Conservation (phyloP, 2,888 invertebrate species). For the Bimastos eiseni region DNA sequence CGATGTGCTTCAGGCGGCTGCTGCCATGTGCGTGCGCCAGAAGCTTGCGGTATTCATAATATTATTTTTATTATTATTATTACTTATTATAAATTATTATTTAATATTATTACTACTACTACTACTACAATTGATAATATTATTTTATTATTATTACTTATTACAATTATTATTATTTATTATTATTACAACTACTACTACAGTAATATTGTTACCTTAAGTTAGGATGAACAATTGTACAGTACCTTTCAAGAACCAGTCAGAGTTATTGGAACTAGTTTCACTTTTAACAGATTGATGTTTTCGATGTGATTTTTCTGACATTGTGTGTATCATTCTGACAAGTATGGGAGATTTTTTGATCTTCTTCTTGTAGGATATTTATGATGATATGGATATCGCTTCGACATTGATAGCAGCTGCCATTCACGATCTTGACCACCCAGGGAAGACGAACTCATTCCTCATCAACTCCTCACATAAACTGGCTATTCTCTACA, state of each 20-base stretch:
- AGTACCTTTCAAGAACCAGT: too few relatives aligned
- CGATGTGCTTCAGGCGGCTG: conserved; percentile 89
- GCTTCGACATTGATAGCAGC: conserved; percentile 89
- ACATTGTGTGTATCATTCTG: not conserved
- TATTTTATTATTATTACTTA: too few relatives aligned
- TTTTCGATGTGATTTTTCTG: not conserved
- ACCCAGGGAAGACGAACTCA: conserved; percentile 87
- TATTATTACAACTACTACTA: too few relatives aligned
- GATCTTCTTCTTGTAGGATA: conserved; percentile 53
- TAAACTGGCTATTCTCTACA: conserved; percentile 88
- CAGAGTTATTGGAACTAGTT: too few relatives aligned
- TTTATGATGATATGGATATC: conserved; percentile 85
- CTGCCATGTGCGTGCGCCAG: conserved; percentile 85
- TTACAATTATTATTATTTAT: too few relatives aligned
- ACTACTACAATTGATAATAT: too few relatives aligned
- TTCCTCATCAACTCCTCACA: conserved; percentile 91
- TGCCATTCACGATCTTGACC: conserved; percentile 92
- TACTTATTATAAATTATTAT: too few relatives aligned
- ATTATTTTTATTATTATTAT: too few relatives aligned
- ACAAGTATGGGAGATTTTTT: not conserved
- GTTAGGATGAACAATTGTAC: too few relatives aligned
- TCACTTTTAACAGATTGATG: not conserved
- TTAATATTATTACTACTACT: too few relatives aligned
- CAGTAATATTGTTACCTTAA: not conserved
- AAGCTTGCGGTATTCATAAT: conserved; percentile 69